Evolutionary conservation across 2,888 invertebrate species (phyloP).

Genomic region (Cephus spinipes): DNA sequence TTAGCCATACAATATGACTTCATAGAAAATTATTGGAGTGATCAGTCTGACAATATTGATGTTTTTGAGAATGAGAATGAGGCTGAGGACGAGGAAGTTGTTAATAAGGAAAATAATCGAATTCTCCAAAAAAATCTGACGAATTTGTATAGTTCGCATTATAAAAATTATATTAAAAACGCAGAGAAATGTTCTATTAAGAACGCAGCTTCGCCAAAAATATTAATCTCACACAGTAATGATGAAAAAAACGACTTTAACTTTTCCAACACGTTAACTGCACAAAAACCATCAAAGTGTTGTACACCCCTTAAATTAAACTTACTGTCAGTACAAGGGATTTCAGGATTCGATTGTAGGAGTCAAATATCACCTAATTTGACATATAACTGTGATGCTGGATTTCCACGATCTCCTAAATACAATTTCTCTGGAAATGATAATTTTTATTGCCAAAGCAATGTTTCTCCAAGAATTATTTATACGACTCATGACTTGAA

Average conservation of each 20-base stretch:
- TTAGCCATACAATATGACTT: slow-evolving; percentile 38
- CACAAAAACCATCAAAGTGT: neutral
- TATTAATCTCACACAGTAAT: neutral
- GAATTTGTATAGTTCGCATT: too few relatives aligned
- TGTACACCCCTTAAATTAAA: slow-evolving; percentile 1
- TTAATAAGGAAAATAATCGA: neutral
- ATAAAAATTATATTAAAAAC: too few relatives aligned
- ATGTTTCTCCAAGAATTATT: too few relatives aligned
- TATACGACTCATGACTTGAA: too few relatives aligned
- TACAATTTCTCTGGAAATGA: neutral
- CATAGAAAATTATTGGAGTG: slow-evolving; percentile 55
- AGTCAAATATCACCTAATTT: slow-evolving; percentile 49
- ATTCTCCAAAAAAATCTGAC: neutral
- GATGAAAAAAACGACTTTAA: too few relatives aligned
- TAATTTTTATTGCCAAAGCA: neutral
- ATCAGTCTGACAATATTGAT: slow-evolving; percentile 37
- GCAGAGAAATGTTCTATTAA: too few relatives aligned
- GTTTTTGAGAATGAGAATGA: slow-evolving; percentile 2
- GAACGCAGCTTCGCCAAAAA: neutral
- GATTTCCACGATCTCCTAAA: slow-evolving; percentile 46
- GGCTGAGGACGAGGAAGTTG: slow-evolving; percentile 4
- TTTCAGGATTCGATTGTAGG: neutral
- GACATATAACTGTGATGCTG: slow-evolving; percentile 34
- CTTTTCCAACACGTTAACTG: too few relatives aligned
- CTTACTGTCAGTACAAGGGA: neutral